These are phyloP conservation scores for Bombus affinis DNA, from an alignment of 1,140 invertebrate genomes.

Conservation along the genomic window DNA sequence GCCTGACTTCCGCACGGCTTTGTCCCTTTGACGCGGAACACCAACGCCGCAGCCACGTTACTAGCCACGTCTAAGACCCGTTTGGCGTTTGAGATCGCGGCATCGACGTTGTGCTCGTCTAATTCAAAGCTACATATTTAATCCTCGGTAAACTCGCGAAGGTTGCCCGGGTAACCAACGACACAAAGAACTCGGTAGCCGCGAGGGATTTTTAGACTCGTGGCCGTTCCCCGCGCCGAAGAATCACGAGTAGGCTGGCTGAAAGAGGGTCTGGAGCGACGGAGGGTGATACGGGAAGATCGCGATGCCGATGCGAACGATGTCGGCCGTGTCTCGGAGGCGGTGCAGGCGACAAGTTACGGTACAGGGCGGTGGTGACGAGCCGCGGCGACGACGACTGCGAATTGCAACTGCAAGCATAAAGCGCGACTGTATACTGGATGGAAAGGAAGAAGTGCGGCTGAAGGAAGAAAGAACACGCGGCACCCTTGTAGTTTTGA, in stretches of 20 bases:
- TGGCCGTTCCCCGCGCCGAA: slow-evolving; percentile 49
- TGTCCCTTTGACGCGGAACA: slow-evolving; percentile 33
- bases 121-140: slow-evolving; percentile 82
- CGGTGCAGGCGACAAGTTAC: no score
- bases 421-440: background rate
- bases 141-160: slow-evolving; percentile 75
- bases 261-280: slow-evolving; percentile 42
- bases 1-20: slow-evolving; percentile 7
- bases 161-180: slow-evolving; percentile 70
- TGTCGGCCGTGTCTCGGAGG: background rate
- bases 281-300: slow-evolving; percentile 20
- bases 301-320: slow-evolving; percentile 32
- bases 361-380: no score
- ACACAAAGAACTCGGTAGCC: slow-evolving; percentile 70
- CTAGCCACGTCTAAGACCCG: slow-evolving; percentile 20
- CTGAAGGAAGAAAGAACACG: background rate
- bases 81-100: background rate
- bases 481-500: slow-evolving; percentile 31
- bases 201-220: slow-evolving; percentile 68
- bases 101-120: slow-evolving; percentile 70
- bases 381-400: slow-evolving; percentile 6
- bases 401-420: slow-evolving; percentile 25
- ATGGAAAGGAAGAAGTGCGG: background rate
- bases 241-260: slow-evolving; percentile 53
- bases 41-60: background rate